These are phyloP conservation scores for Zootoca vivipara DNA, from an alignment of 2,113 vertebrate species.

Conservation along the genomic window DNA sequence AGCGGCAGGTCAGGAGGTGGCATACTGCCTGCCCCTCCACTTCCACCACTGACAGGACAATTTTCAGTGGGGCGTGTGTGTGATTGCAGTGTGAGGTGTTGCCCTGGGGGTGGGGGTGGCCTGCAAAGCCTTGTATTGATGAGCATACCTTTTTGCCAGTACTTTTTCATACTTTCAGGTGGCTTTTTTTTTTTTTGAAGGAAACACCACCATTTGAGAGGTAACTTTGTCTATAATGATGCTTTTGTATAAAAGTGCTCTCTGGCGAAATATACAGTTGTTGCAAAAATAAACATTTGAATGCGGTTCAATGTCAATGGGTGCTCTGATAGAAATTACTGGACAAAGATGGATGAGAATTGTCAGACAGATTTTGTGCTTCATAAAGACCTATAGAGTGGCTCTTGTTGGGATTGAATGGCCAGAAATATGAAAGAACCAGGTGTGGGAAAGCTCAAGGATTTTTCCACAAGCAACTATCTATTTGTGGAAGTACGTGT, in stretches of 20 bases:
- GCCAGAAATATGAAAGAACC: neutral
- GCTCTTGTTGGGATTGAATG: neutral
- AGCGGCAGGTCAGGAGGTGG: too few species aligned
- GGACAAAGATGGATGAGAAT: neutral
- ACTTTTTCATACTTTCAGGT: neutral
- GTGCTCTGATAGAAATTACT: neutral
- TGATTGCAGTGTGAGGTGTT: too few species aligned
- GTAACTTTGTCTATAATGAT: neutral
- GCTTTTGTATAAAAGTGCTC: conserved; percentile 30
- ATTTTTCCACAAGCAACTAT: neutral
- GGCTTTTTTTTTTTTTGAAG: neutral
- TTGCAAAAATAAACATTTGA: neutral
- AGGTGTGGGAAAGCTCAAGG: neutral
- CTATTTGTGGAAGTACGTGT: too few species aligned
- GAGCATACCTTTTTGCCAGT: neutral
- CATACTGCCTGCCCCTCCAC: too few species aligned
- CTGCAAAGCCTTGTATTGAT: neutral
- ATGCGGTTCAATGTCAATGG: conserved; percentile 30
- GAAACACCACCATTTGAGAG: neutral
- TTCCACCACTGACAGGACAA: too few species aligned
- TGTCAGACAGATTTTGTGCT: conserved; percentile 11
- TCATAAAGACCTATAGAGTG: neutral
- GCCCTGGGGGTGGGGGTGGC: too few species aligned
- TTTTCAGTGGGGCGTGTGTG: too few species aligned
- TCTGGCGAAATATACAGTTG: conserved; percentile 1